phyloP scores from a whole-genome alignment of 2,113 vertebrate genomes.

The Orthonyx spaldingii region DNA sequence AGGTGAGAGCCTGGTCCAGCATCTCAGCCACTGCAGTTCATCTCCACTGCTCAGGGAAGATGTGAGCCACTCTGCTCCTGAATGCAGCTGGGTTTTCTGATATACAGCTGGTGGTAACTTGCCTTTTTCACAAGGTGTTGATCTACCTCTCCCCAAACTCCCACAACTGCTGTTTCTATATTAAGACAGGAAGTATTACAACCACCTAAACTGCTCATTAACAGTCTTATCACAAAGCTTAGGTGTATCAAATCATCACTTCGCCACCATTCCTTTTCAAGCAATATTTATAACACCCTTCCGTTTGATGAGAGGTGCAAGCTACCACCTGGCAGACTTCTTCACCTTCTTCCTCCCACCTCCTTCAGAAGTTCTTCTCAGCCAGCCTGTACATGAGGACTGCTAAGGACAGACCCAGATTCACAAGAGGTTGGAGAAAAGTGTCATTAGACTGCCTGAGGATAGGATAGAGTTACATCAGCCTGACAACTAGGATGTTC shows the following conservation, averaged over 20 bases:
- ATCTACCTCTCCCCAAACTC: not conserved
- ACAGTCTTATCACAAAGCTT: not conserved
- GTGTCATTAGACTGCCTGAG: not conserved
- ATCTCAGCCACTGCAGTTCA: not conserved
- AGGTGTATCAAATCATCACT: not conserved
- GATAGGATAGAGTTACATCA: not conserved
- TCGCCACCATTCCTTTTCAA: not conserved
- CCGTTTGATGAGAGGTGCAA: not conserved
- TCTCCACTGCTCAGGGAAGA: not conserved
- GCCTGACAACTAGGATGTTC: not conserved
- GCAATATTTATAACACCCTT: not conserved
- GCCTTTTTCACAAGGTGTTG: not conserved
- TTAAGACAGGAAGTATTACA: not conserved
- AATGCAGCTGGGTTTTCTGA: not conserved
- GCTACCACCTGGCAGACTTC: not conserved
- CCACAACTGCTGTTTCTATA: not conserved
- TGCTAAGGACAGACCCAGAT: not conserved
- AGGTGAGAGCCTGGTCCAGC: rapidly evolving
- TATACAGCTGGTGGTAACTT: not conserved
- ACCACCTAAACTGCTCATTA: not conserved
- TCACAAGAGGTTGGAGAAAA: not conserved
- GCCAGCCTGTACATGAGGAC: not conserved
- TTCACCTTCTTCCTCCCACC: not conserved
- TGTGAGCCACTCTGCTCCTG: not conserved
- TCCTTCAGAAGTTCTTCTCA: not conserved